Evolutionary conservation across 2,888 invertebrate genomes (phyloP).

Genomic region (Thera britannica): DNA sequence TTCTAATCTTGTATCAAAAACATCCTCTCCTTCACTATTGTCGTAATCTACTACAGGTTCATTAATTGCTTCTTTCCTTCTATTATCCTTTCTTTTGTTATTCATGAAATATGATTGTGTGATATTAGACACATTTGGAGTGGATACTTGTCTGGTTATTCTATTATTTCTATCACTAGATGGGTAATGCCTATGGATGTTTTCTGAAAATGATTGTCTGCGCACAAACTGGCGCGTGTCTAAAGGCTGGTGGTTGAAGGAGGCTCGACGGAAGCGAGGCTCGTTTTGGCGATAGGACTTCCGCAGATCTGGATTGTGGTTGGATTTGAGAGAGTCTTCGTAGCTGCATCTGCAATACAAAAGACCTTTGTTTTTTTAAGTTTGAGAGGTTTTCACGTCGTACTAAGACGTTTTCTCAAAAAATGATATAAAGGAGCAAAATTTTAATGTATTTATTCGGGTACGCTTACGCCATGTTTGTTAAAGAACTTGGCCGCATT

Average conservation of each 20-base stretch:
- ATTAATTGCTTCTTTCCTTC: slow-evolving; percentile 68
- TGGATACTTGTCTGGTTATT: slow-evolving; percentile 69
- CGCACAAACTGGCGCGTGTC: slow-evolving; percentile 64
- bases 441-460: too few species aligned
- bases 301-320: slow-evolving; percentile 70
- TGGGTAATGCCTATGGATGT: slow-evolving; percentile 72
- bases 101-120: slow-evolving; percentile 69
- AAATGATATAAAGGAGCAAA: too few species aligned
- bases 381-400: too few species aligned
- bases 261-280: slow-evolving; percentile 69
- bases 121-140: slow-evolving; percentile 68
- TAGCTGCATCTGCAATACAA: slow-evolving; percentile 87
- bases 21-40: slow-evolving; percentile 78
- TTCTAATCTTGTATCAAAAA: slow-evolving; percentile 72
- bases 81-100: slow-evolving; percentile 62
- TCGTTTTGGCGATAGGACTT: slow-evolving; percentile 63
- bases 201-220: slow-evolving; percentile 77
- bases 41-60: slow-evolving; percentile 81
- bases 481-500: too few species aligned
- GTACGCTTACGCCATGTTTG: too few species aligned
- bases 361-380: background rate
- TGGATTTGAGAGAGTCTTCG: slow-evolving; percentile 92
- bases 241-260: slow-evolving; percentile 70
- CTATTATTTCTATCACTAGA: slow-evolving; percentile 62
- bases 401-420: too few species aligned